A percentile compares a stretch with the other conserved stretches of the same genome.
phyloP scores from a whole-genome alignment of 2,888 invertebrate genomes.

The Drosophila affinis region DNA sequence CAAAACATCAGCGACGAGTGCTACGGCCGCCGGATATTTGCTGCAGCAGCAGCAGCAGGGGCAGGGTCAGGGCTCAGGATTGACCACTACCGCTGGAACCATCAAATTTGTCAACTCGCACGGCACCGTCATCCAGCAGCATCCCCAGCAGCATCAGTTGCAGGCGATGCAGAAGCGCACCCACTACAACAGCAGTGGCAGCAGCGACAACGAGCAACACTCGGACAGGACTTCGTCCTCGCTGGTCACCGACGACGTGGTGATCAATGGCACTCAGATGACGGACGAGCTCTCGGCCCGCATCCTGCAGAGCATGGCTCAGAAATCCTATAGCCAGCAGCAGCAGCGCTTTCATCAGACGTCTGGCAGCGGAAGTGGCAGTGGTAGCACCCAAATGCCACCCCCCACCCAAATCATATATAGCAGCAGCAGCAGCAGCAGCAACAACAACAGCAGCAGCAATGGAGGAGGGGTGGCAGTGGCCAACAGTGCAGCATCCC shows the following conservation, averaged over 20 bases:
- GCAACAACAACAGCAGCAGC: constrained; percentile 2
- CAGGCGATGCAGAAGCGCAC: constrained; percentile 47
- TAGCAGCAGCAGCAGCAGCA: constrained; percentile 29
- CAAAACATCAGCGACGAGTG: constrained; percentile 47
- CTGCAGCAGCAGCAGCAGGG: constrained; percentile 52
- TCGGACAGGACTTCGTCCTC: constrained; percentile 53
- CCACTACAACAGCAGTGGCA: constrained; percentile 60
- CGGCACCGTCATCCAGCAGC: constrained; percentile 83
- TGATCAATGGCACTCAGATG: constrained; percentile 84
- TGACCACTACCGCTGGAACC: constrained; percentile 51
- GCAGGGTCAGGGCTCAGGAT: not conserved
- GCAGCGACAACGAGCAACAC: constrained; percentile 52
- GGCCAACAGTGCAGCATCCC: constrained; percentile 31
- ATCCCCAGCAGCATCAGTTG: constrained; percentile 59
- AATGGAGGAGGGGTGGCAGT: constrained; percentile 41
- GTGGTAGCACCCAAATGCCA: constrained; percentile 60
- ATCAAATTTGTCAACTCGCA: constrained; percentile 84
- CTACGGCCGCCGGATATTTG: constrained; percentile 53
- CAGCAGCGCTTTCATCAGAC: constrained; percentile 67
- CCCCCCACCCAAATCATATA: constrained; percentile 69
- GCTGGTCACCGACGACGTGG: constrained; percentile 82
- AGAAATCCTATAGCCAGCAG: constrained; percentile 81
- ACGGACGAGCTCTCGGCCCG: constrained; percentile 83
- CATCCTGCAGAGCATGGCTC: constrained; percentile 83
- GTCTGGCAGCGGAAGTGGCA: constrained; percentile 33